Evolutionary conservation across 1,140 invertebrate genomes (phyloP).

Genomic region (Sitobion miscanthi): DNA sequence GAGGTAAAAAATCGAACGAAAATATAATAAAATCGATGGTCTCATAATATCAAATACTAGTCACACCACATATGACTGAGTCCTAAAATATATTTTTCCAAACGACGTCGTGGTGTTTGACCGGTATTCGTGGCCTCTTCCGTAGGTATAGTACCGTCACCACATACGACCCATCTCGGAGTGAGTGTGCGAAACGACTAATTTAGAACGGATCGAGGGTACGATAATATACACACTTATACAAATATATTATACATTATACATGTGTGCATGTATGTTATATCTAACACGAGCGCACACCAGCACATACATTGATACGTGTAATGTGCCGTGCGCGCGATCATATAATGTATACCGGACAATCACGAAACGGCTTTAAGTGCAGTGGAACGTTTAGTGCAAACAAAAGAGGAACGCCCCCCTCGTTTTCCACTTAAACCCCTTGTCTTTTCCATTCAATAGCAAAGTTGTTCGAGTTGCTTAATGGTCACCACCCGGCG

Average conservation of each 20-base stretch:
- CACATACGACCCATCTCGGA: no score
- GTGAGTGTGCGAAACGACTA: neutral
- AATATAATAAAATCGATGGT: no score
- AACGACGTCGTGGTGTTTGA: no score
- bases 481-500: conserved; percentile 11
- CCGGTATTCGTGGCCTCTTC: no score
- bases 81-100: neutral
- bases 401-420: conserved; percentile 31
- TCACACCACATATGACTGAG: no score
- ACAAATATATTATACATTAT: neutral
- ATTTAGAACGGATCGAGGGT: neutral
- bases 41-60: no score
- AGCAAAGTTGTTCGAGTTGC: conserved; percentile 39
- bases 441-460: conserved; percentile 38
- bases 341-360: conserved; percentile 23
- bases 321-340: neutral
- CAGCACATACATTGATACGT: neutral
- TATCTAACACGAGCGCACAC: neutral
- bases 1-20: no score
- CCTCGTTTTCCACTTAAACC: conserved; percentile 38
- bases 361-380: conserved; percentile 16
- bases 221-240: neutral
- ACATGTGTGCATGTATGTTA: no score
- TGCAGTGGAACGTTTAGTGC: conserved; percentile 34
- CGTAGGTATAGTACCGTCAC: no score